These are phyloP conservation scores for Hypena proboscidalis DNA, from an alignment of 2,888 invertebrate species.

Conservation along the genomic window DNA sequence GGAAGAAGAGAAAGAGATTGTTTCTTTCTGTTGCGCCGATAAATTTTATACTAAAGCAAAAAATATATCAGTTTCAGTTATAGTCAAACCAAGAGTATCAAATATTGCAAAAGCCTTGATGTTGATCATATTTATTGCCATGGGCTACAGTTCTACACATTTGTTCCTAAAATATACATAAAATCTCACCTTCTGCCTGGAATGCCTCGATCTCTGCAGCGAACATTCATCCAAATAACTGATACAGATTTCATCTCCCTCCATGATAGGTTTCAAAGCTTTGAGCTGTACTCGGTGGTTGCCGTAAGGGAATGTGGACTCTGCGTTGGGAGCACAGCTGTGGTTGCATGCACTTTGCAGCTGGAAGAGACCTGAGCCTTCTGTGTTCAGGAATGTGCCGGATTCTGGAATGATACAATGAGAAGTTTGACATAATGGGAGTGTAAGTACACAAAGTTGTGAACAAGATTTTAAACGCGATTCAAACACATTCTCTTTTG, in stretches of 20 bases:
- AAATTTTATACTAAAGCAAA: no score
- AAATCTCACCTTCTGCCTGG: conserved; percentile 91
- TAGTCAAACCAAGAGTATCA: no score
- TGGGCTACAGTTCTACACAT: no score
- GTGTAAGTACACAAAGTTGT: neutral
- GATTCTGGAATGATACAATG: conserved; percentile 72
- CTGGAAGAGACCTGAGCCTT: conserved; percentile 95
- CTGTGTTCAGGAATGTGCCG: conserved; percentile 94
- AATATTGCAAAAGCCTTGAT: no score
- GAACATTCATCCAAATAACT: conserved; percentile 96
- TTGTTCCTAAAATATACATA: no score
- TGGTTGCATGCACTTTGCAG: conserved; percentile 97
- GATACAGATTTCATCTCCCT: conserved; percentile 95
- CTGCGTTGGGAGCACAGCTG: conserved; percentile 95
- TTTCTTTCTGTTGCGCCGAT: no score
- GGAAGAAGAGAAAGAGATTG: no score
- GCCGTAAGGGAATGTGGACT: conserved; percentile 93
- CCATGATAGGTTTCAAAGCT: conserved; percentile 89
- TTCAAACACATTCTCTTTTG: no score
- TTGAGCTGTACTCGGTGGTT: conserved; percentile 91
- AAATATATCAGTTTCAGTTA: no score
- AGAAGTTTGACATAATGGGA: neutral
- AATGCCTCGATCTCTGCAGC: conserved; percentile 92
- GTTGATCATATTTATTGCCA: no score
- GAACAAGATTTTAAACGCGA: neutral